phyloP scores from a whole-genome alignment of 2,113 vertebrate genomes.

The Pimephales promelas region DNA sequence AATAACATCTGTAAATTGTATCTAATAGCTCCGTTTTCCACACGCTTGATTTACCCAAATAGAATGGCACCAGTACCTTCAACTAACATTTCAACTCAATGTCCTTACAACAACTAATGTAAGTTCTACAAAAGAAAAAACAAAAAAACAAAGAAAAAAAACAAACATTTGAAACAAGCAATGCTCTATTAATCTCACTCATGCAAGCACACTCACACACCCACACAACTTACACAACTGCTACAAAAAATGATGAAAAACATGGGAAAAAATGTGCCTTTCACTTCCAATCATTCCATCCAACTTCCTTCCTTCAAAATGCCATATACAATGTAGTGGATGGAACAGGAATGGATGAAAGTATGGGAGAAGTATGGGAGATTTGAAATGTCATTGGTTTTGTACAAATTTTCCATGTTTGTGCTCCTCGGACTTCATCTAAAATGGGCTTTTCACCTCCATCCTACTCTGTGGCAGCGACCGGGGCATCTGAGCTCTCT shows the following conservation, averaged over 20 bases:
- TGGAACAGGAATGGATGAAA: slow-evolving; percentile 69
- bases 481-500: slow-evolving; percentile 80
- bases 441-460: slow-evolving; percentile 12
- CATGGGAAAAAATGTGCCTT: slow-evolving; percentile 42
- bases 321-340: slow-evolving; percentile 76
- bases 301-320: slow-evolving; percentile 87
- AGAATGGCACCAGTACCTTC: slow-evolving; percentile 78
- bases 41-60: slow-evolving; percentile 75
- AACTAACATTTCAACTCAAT: slow-evolving; percentile 73
- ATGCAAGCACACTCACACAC: slow-evolving; percentile 52
- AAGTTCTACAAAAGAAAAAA: slow-evolving; percentile 64
- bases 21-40: slow-evolving; percentile 31
- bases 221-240: slow-evolving; percentile 50
- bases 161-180: slow-evolving; percentile 52
- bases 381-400: slow-evolving; percentile 95
- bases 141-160: slow-evolving; percentile 51
- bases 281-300: slow-evolving; percentile 53
- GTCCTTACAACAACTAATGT: slow-evolving; percentile 57
- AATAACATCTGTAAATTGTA: slow-evolving; percentile 58
- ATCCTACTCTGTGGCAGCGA: slow-evolving; percentile 78
- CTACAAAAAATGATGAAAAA: slow-evolving; percentile 54
- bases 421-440: slow-evolving; percentile 61
- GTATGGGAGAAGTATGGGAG: slow-evolving; percentile 65
- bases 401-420: slow-evolving; percentile 88
- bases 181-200: slow-evolving; percentile 88